Base-by-base conservation (phyloP, 2,888 invertebrate genomes). In the Cryptus armator region DNA sequence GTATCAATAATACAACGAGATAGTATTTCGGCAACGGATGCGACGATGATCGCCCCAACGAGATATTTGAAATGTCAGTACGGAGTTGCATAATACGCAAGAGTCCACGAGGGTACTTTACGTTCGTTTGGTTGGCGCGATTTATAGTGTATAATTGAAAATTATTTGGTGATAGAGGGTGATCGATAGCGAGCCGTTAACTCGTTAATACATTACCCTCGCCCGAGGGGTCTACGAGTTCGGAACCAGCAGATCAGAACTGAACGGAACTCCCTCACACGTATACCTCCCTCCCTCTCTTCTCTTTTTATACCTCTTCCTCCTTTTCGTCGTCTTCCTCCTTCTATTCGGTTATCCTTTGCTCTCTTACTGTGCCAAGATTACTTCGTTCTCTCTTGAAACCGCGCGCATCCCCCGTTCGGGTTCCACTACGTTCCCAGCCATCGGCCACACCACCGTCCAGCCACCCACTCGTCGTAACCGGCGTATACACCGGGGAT, bases 121-220 rank as follows among this genome's bases (percentile, higher is more conserved):
- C 44, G 78, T 75, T 78, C 43, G 68, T 68, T 64, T 19, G 79
- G 56, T 66, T 56, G 48, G 12, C 37, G 89, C 89, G 89, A 91
- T 90, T 91, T 91, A 90, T 90, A 87, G 88, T 83, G 82, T 88
- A 89, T 92, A 92, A 92, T 92, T 92, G 92, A 92, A 92, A 92
- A 92, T 92, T 92, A 92, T 92, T 92, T 90, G 91, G 92, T 91
- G 91, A 92, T 90, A 89, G 71, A 90, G 80, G 79, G 87, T 92
- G 92, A 92, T 92, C 90, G 92, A 92, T 92, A 90, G 92, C 89
- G 87, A 89, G 88, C 89, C 90, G 91, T 92, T 92, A 92, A 92
- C 91, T 92, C 90, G 92, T 92, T 91, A 92, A 92, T 92, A 92
- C 91, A 92, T 92, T 91, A 92, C 87, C 87, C 87, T 75, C 80